Evolutionary conservation across 2,888 invertebrate genomes (phyloP).

Genomic region (Elysia crispata): DNA sequence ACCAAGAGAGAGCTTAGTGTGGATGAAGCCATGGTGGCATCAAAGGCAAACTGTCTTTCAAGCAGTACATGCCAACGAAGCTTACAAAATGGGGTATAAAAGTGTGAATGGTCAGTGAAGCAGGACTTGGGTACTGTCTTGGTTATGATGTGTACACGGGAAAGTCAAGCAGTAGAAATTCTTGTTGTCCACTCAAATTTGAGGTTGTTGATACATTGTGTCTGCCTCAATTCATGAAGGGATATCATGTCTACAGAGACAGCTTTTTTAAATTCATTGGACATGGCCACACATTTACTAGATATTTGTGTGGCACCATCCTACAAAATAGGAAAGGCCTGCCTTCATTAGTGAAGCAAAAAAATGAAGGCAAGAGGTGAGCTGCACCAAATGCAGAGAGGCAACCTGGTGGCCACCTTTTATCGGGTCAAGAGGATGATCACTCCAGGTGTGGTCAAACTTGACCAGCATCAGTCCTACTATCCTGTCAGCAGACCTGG

Average conservation of each 20-base stretch:
- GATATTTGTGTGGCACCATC: conserved; percentile 47
- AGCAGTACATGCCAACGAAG: conserved; percentile 48
- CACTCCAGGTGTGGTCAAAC: conserved; percentile 5
- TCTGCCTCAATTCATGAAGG: conserved; percentile 3
- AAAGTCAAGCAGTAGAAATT: background rate
- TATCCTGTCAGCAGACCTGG: conserved; percentile 45
- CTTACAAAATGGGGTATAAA: conserved; percentile 32
- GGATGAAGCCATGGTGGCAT: conserved; percentile 51
- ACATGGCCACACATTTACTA: conserved; percentile 9
- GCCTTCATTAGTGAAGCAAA: conserved; percentile 32
- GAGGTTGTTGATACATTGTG: conserved; percentile 19
- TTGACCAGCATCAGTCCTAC: conserved; percentile 46
- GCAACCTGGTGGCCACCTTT: conserved; percentile 26
- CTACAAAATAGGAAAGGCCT: conserved; percentile 42
- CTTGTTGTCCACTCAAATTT: background rate
- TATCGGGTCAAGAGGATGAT: conserved; percentile 16
- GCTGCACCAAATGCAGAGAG: no score
- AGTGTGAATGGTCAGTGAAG: background rate
- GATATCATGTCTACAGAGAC: conserved; percentile 38
- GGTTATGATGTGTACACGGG: conserved; percentile 24
- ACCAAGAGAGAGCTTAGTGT: conserved; percentile 35
- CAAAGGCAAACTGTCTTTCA: conserved; percentile 45
- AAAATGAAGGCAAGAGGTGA: background rate
- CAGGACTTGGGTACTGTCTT: conserved; percentile 3
- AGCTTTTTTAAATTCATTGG: conserved; percentile 13